Conservation (phyloP, 1,140 invertebrate genomes). For the Bacillus rossius region DNA sequence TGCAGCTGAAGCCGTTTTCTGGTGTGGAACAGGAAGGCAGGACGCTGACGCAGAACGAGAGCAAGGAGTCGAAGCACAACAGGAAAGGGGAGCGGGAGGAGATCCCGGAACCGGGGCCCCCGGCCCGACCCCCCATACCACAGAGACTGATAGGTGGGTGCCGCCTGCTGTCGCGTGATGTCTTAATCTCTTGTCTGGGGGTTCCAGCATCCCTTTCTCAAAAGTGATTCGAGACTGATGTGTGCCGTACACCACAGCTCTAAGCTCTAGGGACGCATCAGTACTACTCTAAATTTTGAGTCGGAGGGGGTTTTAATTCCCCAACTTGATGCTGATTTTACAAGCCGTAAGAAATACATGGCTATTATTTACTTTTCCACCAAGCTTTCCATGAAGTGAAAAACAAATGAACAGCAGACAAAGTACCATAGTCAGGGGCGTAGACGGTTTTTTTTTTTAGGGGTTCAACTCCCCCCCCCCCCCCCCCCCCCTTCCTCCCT, state of each 20-base stretch:
- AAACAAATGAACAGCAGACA: too few species aligned
- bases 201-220: not conserved
- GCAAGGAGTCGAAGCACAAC: constrained; percentile 29
- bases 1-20: too few species aligned
- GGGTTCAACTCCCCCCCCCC: too few species aligned
- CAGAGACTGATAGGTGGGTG: constrained; percentile 71
- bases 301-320: too few species aligned
- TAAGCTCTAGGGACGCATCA: not conserved
- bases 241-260: not conserved
- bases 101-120: constrained; percentile 73
- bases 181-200: not conserved
- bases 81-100: constrained; percentile 42
- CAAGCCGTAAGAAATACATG: too few species aligned
- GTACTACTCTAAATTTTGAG: too few species aligned
- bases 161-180: not conserved
- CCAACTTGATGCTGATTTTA: too few species aligned
- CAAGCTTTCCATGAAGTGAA: too few species aligned
- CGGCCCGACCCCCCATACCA: constrained; percentile 76
- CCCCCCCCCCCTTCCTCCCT: too few species aligned
- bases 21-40: constrained; percentile 56
- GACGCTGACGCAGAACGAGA: constrained; percentile 48
- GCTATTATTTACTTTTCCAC: too few species aligned
- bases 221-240: not conserved
- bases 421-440: too few species aligned
- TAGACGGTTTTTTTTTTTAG: too few species aligned